These are phyloP conservation scores for Onchidella celtica DNA, from an alignment of 2,888 invertebrate genomes.

Conservation along the genomic window DNA sequence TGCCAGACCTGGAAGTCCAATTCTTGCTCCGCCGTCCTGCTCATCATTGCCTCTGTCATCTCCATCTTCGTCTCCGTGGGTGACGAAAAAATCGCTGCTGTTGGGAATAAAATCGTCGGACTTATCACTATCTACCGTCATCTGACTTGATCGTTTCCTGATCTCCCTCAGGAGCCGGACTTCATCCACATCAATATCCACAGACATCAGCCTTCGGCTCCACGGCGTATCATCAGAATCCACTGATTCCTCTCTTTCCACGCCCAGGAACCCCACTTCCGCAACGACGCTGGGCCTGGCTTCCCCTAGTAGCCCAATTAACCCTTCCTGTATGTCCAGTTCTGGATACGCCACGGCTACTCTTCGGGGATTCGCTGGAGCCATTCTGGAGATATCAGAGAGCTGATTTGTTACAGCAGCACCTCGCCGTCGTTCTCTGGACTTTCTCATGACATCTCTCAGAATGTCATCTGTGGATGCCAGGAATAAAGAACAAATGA, in stretches of 20 bases:
- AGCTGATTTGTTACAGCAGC: conserved; percentile 48
- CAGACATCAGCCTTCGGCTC: neutral
- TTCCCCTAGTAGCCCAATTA: conserved; percentile 34
- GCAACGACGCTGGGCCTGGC: conserved; percentile 12
- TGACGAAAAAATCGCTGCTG: conserved; percentile 21
- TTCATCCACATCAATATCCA: neutral
- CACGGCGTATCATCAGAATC: neutral
- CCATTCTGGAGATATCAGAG: conserved; percentile 44
- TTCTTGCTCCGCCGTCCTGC: neutral
- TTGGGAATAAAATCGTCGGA: neutral
- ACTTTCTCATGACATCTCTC: conserved; percentile 38
- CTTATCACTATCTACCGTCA: neutral
- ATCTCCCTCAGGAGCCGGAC: conserved; percentile 59
- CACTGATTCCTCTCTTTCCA: neutral
- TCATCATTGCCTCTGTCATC: neutral
- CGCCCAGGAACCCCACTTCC: neutral
- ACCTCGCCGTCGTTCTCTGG: conserved; percentile 40
- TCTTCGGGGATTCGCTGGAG: conserved; percentile 43
- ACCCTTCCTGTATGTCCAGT: conserved; percentile 40
- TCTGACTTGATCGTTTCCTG: conserved; percentile 56
- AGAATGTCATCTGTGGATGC: conserved; percentile 51
- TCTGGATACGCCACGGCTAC: conserved; percentile 42
- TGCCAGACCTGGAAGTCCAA: neutral
- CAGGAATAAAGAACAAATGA: too few species aligned
- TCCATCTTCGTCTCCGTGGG: neutral